phyloP scores from a whole-genome alignment of 2,888 invertebrate species.

The Eurytoma californica region DNA sequence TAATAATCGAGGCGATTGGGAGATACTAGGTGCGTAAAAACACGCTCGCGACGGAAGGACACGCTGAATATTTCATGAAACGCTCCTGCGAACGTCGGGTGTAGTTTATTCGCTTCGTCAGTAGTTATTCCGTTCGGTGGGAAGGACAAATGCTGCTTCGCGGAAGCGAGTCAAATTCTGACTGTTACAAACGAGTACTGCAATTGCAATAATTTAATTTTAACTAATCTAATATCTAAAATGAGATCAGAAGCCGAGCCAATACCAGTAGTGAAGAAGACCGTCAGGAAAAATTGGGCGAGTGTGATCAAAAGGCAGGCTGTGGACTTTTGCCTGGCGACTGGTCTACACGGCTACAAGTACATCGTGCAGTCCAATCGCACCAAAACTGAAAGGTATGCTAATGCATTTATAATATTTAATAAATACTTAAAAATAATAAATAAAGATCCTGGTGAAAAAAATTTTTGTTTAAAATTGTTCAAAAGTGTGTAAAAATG shows the following conservation, averaged over 20 bases:
- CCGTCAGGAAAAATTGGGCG: conserved; percentile 41
- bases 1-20: conserved; percentile 2
- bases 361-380: conserved; percentile 80
- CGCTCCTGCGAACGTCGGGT: not conserved
- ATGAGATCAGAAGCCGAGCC: conserved; percentile 18
- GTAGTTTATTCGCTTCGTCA: not conserved
- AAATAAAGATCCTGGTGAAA: too few species aligned
- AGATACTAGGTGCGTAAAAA: conserved; percentile 9
- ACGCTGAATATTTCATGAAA: conserved; percentile 37
- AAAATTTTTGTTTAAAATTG: too few species aligned
- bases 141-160: not conserved
- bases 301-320: conserved; percentile 62
- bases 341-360: conserved; percentile 84
- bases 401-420: not conserved
- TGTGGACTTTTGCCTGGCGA: conserved; percentile 81
- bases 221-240: conserved; percentile 1
- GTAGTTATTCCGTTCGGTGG: not conserved
- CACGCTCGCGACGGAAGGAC: conserved; percentile 2
- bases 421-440: not conserved
- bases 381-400: conserved; percentile 78
- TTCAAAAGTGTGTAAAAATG: too few species aligned
- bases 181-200: not conserved
- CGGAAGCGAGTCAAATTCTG: not conserved
- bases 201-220: not conserved
- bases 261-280: conserved; percentile 28